Evolutionary conservation across 2,888 invertebrate genomes (phyloP).

Genomic region (Actias luna): DNA sequence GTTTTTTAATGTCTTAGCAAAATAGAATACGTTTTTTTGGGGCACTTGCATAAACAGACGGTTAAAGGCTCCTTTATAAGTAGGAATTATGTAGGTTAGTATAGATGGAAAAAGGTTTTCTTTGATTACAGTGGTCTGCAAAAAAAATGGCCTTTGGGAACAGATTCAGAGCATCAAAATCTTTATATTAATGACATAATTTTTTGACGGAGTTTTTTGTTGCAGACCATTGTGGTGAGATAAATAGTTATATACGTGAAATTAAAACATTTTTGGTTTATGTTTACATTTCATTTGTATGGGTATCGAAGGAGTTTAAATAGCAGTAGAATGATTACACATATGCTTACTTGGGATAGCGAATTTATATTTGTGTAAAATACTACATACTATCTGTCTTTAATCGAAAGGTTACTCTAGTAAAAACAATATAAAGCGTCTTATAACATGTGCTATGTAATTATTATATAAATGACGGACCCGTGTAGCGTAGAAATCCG

Average conservation of each 20-base stretch:
- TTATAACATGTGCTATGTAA: conserved; percentile 51
- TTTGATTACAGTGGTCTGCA: too few relatives aligned
- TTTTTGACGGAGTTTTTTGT: too few relatives aligned
- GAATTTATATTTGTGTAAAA: background rate
- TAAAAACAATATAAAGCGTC: conserved; percentile 40
- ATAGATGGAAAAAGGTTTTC: background rate
- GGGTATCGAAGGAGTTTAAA: background rate
- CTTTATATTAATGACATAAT: too few relatives aligned
- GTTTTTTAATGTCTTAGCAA: background rate
- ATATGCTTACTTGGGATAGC: too few relatives aligned
- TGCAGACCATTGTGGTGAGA: too few relatives aligned
- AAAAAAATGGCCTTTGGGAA: too few relatives aligned
- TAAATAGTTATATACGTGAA: too few relatives aligned
- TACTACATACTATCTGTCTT: background rate
- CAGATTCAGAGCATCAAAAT: too few relatives aligned
- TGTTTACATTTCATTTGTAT: background rate
- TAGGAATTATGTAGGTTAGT: background rate
- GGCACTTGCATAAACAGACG: background rate
- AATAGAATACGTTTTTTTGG: background rate
- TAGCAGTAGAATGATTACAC: too few relatives aligned
- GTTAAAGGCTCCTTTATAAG: background rate
- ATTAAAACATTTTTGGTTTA: background rate
- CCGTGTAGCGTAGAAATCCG: conserved; percentile 42
- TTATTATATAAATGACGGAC: conserved; percentile 45
- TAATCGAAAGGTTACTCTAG: background rate